Conservation (phyloP, 37 sponge, comb jelly and placozoan genomes). For the Haliclona indistincta region DNA sequence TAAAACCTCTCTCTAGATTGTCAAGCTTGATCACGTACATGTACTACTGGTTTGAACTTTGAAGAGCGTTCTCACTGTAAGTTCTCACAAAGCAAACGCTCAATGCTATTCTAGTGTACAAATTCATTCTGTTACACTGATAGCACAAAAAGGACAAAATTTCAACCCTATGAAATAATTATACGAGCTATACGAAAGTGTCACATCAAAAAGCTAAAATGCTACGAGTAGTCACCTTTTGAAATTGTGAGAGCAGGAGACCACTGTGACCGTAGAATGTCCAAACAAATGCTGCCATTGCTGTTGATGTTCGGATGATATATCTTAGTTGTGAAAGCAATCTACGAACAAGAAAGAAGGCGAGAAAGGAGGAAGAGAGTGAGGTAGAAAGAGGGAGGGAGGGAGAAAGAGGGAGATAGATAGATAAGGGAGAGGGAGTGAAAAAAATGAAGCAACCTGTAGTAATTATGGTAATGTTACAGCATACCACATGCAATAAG, state of each 20-base stretch:
- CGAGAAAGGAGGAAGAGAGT: background rate
- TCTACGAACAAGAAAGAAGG: conserved; percentile 17
- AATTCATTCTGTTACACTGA: no score
- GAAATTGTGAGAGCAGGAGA: conserved; percentile 73
- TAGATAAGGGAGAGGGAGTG: background rate
- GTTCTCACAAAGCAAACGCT: no score
- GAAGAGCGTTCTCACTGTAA: no score
- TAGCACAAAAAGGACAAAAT: background rate
- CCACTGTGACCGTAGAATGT: conserved; percentile 96
- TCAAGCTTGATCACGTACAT: no score
- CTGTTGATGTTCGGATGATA: conserved; percentile 97
- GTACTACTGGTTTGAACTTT: no score
- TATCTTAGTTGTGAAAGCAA: conserved; percentile 91
- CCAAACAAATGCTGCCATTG: conserved; percentile 97
- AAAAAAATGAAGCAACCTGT: background rate
- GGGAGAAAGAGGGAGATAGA: background rate
- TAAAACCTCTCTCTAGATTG: no score
- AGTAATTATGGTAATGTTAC: no score
- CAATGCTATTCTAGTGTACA: no score
- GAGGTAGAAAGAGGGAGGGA: no score
- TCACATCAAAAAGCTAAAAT: background rate
- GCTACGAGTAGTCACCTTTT: conserved; percentile 35
- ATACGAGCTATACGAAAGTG: background rate
- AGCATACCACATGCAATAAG: no score
- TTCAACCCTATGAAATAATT: background rate